phyloP scores from a whole-genome alignment of 2,888 invertebrate genomes.

The Drosophila hamatofila region DNA sequence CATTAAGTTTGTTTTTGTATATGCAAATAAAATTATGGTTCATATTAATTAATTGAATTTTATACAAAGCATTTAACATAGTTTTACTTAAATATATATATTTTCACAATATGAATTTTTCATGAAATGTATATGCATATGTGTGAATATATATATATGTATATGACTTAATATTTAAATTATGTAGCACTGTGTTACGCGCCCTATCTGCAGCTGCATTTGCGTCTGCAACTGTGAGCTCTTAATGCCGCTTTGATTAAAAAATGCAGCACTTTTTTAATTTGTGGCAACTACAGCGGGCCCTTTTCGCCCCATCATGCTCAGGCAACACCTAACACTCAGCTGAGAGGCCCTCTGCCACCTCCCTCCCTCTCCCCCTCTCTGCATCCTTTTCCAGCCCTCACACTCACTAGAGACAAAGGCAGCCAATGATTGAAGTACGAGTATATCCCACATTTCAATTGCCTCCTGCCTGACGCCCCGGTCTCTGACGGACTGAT shows the following conservation, averaged over 20 bases:
- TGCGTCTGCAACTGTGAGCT: slow-evolving; percentile 36
- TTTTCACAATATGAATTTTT: not conserved
- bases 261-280: slow-evolving; percentile 78
- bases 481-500: not conserved
- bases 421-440: slow-evolving; percentile 70
- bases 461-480: slow-evolving; percentile 69
- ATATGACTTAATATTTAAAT: not conserved
- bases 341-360: not conserved
- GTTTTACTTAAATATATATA: not conserved
- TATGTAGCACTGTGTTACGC: slow-evolving; percentile 33
- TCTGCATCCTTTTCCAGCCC: not conserved
- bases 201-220: slow-evolving; percentile 16
- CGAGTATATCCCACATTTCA: slow-evolving; percentile 74
- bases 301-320: slow-evolving; percentile 11
- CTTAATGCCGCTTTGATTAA: slow-evolving; percentile 80
- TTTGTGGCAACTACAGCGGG: slow-evolving; percentile 66
- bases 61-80: not conserved
- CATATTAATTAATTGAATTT: not conserved
- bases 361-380: not conserved
- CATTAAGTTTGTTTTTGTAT: too few relatives aligned
- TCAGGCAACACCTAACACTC: slow-evolving; percentile 44
- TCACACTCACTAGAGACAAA: slow-evolving; percentile 52
- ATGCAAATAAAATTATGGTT: too few relatives aligned
- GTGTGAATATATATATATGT: not conserved
- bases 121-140: not conserved